Evolutionary conservation across 1,140 invertebrate species (phyloP).

Genomic region (Ceratina australensis): DNA sequence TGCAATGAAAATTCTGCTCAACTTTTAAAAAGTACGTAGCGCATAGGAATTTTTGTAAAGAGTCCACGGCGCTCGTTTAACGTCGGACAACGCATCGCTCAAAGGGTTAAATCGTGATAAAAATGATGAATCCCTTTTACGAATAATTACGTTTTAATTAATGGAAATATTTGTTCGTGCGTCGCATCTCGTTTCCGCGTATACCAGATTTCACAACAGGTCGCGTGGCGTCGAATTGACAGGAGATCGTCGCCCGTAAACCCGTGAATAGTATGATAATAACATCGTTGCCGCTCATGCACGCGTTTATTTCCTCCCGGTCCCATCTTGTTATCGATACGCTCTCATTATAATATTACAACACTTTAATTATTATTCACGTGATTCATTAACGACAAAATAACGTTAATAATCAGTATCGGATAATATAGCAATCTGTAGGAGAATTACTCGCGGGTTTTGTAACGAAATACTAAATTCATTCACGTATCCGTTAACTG

Average conservation of each 20-base stretch:
- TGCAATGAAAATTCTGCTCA: too few species aligned
- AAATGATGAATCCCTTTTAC: not conserved
- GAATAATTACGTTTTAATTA: not conserved
- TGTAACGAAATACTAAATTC: too few species aligned
- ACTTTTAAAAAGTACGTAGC: too few species aligned
- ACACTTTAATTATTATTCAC: constrained; percentile 35
- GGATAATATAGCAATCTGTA: constrained; percentile 17
- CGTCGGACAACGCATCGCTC: too few species aligned
- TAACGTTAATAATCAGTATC: constrained; percentile 9
- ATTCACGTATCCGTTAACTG: not conserved
- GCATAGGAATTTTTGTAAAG: too few species aligned
- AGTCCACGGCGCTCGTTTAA: too few species aligned
- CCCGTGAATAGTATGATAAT: constrained; percentile 6
- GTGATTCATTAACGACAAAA: not conserved
- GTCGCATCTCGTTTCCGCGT: not conserved
- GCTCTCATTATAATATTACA: constrained; percentile 13
- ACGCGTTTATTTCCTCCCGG: constrained; percentile 8
- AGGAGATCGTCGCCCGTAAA: not conserved
- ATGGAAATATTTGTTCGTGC: not conserved
- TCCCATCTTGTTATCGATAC: constrained; percentile 12
- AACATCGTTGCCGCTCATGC: not conserved
- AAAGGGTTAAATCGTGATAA: too few species aligned
- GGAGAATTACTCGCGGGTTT: too few species aligned
- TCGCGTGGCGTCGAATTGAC: not conserved
- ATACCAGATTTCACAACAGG: not conserved